phyloP scores from a whole-genome alignment of 2,113 vertebrate species.

The Electrona antarctica region DNA sequence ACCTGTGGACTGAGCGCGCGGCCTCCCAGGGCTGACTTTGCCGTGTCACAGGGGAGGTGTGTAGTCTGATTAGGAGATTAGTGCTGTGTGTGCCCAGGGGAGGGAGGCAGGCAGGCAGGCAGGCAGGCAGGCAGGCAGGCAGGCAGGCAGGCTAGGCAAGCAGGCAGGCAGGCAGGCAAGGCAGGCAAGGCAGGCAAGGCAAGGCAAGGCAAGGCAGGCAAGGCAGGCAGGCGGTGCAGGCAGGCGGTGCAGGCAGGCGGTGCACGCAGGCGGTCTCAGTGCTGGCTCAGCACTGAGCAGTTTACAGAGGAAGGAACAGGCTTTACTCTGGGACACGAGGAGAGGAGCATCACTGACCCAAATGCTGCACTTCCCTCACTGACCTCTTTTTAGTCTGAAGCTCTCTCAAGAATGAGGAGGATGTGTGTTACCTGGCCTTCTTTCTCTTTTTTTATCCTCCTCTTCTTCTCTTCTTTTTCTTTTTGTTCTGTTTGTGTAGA shows the following conservation, averaged over 20 bases:
- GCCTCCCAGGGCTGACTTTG: neutral
- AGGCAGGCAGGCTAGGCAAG: neutral
- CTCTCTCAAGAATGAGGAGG: conserved; percentile 6
- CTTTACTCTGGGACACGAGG: neutral
- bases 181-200: too few relatives aligned
- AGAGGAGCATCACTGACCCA: conserved; percentile 34
- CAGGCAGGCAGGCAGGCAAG: neutral
- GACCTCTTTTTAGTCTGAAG: conserved; percentile 21
- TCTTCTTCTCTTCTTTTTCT: too few relatives aligned
- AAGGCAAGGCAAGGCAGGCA: too few relatives aligned
- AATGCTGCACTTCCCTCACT: conserved; percentile 29
- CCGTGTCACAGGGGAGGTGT: conserved; percentile 12
- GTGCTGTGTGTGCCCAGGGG: neutral
- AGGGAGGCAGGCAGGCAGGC: neutral
- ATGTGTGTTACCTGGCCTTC: conserved; percentile 9
- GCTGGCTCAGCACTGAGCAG: conserved; percentile 32
- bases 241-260: too few relatives aligned
- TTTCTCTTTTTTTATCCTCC: neutral
- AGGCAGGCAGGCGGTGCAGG: too few relatives aligned
- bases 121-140: too few relatives aligned
- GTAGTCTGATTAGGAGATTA: conserved; percentile 23
- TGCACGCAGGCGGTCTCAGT: neutral
- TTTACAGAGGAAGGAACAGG: conserved; percentile 21
- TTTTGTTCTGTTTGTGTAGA: neutral
- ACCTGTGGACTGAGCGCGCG: neutral